phyloP scores from a whole-genome alignment of 2,888 invertebrate species.

The Vannuccia rotundouncinata region DNA sequence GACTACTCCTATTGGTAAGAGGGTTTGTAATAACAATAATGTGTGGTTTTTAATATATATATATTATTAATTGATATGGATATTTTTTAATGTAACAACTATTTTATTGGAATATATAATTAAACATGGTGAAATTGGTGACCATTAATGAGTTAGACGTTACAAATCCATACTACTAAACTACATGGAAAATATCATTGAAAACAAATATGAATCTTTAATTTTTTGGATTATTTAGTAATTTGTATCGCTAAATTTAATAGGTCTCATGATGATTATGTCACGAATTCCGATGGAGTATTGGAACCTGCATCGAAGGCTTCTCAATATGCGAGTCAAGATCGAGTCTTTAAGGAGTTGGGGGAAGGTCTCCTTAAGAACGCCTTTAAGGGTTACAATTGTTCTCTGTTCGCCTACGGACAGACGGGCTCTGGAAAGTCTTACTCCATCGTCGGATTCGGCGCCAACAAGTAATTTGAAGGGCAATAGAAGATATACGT shows the following conservation, averaged over 20 bases:
- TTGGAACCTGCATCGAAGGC: conserved; percentile 45
- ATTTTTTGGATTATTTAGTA: conserved; percentile 6
- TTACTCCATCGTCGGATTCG: conserved; percentile 57
- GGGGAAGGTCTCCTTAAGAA: conserved; percentile 56
- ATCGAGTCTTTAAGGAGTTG: conserved; percentile 53
- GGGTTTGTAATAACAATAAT: neutral
- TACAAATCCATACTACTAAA: no score
- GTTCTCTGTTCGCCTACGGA: conserved; percentile 57
- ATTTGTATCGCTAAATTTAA: conserved; percentile 15
- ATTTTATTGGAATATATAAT: no score
- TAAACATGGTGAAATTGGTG: no score
- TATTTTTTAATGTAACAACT: neutral
- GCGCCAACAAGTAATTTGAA: conserved; percentile 47
- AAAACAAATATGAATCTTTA: neutral
- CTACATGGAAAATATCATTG: neutral
- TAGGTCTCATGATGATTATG: conserved; percentile 57
- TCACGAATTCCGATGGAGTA: conserved; percentile 45
- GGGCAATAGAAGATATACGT: neutral
- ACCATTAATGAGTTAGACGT: no score
- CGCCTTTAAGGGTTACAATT: conserved; percentile 57
- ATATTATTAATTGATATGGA: neutral
- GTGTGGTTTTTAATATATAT: neutral
- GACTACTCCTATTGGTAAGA: neutral
- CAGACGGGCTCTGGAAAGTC: conserved; percentile 58
- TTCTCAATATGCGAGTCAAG: conserved; percentile 53